These are phyloP conservation scores for Antechinus stuartii DNA, from an alignment of 2,113 vertebrate species.

Conservation along the genomic window DNA sequence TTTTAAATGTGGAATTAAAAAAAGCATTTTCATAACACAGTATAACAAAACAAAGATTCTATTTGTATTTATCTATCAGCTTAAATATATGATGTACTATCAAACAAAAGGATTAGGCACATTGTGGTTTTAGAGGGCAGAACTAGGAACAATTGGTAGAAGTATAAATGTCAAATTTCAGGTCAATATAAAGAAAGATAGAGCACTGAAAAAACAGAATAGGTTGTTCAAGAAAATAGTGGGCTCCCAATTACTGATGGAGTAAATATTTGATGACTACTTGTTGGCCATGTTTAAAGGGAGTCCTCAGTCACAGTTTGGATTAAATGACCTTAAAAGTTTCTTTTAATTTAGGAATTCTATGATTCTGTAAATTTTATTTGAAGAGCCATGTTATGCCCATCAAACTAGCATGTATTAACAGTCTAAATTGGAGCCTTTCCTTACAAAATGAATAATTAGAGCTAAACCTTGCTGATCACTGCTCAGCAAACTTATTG, in stretches of 20 bases:
- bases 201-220: neutral
- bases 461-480: constrained; percentile 30
- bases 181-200: neutral
- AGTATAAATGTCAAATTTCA: neutral
- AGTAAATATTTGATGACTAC: neutral
- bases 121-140: neutral
- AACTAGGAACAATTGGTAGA: neutral
- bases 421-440: neutral
- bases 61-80: too few species aligned
- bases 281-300: neutral
- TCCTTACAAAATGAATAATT: neutral
- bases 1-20: too few species aligned
- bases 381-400: neutral
- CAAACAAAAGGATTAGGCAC: neutral
- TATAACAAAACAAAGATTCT: too few species aligned
- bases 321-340: neutral
- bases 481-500: constrained; percentile 50
- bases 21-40: too few species aligned
- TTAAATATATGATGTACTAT: neutral
- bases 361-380: neutral
- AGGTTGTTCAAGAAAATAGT: neutral
- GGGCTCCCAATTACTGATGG: neutral
- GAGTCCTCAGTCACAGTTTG: neutral
- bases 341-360: neutral
- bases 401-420: neutral